Conservation (phyloP, 2,113 vertebrate genomes). For the Odobenus rosmarus region DNA sequence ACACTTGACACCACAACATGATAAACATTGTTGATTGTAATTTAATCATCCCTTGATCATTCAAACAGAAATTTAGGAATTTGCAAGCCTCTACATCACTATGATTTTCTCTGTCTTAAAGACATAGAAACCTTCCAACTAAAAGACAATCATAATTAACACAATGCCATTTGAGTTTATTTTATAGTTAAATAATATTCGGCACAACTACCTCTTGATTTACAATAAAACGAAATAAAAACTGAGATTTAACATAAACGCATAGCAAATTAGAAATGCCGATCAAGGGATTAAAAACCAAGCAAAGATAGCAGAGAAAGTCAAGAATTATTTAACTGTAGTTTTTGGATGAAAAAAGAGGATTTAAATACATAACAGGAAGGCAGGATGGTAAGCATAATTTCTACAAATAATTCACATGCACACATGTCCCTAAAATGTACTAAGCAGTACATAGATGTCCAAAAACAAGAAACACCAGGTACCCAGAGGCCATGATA, state of each 20-base stretch:
- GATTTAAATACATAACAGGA: slow-evolving; percentile 13
- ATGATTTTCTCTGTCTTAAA: not conserved
- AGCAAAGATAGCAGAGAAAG: slow-evolving; percentile 41
- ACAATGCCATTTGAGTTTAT: not conserved
- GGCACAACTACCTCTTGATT: slow-evolving; percentile 18
- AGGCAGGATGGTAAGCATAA: not conserved
- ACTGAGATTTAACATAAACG: slow-evolving; percentile 34
- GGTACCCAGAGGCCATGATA: slow-evolving; percentile 23
- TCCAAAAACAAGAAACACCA: slow-evolving; percentile 55
- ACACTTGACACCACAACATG: not conserved
- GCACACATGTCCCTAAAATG: not conserved
- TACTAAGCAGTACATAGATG: slow-evolving; percentile 30
- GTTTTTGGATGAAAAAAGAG: not conserved
- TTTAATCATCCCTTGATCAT: slow-evolving; percentile 15
- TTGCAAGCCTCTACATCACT: not conserved
- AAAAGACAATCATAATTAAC: slow-evolving; percentile 24
- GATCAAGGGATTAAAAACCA: not conserved
- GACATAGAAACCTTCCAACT: not conserved
- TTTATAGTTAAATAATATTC: not conserved
- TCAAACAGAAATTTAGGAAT: slow-evolving; percentile 35
- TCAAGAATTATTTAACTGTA: not conserved
- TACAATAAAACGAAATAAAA: slow-evolving; percentile 20
- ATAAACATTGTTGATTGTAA: not conserved
- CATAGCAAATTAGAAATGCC: slow-evolving; percentile 1
- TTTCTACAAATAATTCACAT: slow-evolving; percentile 45